Conservation (phyloP, 2,797 vertebrate species). For the Muraenolepis orangiensis region DNA sequence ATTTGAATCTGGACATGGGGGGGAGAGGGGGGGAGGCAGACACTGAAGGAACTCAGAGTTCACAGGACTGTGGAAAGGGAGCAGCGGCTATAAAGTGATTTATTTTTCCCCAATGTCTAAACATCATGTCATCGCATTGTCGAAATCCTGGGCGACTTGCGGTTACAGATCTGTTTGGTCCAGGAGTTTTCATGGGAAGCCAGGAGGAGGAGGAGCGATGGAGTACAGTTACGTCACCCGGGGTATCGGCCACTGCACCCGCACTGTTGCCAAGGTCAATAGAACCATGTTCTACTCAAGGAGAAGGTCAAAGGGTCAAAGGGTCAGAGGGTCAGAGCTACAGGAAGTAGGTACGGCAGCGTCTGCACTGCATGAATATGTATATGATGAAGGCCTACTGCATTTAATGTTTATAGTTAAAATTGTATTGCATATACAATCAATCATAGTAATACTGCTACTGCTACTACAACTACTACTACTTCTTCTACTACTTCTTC, state of each 20-base stretch:
- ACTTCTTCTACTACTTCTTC: too few species aligned
- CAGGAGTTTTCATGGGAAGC: neutral
- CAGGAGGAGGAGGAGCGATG: neutral
- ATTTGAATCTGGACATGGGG: slow-evolving; percentile 49
- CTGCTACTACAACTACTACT: too few species aligned
- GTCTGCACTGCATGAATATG: too few species aligned
- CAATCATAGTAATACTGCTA: too few species aligned
- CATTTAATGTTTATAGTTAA: neutral
- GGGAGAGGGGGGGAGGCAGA: neutral
- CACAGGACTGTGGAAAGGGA: neutral
- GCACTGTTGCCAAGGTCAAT: neutral
- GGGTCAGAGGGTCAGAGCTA: neutral
- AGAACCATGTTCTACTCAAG: neutral
- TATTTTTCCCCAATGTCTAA: too few species aligned
- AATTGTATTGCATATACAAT: neutral
- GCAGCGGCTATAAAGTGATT: neutral
- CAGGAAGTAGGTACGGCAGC: too few species aligned
- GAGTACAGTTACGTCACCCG: neutral
- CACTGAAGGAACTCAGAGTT: too few species aligned
- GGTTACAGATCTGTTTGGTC: neutral
- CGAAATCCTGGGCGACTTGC: neutral
- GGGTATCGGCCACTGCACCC: neutral
- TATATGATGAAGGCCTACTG: too few species aligned
- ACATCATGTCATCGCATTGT: too few species aligned
- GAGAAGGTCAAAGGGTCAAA: neutral